phyloP scores from a whole-genome alignment of 2,888 invertebrate genomes.

The Micropterix aruncella region DNA sequence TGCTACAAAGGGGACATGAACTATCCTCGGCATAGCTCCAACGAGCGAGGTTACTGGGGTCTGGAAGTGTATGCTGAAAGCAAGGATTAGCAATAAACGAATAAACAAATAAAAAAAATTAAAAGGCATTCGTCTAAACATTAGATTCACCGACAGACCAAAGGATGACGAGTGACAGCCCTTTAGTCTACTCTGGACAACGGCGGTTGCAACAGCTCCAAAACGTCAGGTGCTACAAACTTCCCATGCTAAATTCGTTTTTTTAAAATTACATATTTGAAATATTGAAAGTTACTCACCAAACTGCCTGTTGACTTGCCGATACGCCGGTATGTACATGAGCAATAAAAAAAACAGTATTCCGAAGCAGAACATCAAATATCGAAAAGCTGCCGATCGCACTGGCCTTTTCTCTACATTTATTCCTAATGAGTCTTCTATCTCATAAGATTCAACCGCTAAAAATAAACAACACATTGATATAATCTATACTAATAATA shows the following conservation, averaged over 20 bases:
- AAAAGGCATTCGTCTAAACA: too few relatives aligned
- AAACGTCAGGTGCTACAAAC: background rate
- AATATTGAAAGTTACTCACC: background rate
- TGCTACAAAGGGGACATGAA: too few relatives aligned
- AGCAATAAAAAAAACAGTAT: background rate
- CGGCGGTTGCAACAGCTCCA: too few relatives aligned
- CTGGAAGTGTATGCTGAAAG: too few relatives aligned
- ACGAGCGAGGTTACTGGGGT: too few relatives aligned
- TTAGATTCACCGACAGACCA: too few relatives aligned
- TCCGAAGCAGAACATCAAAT: background rate
- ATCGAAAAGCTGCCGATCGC: background rate
- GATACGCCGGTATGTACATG: background rate
- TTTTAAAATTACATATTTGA: background rate
- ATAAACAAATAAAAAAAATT: too few relatives aligned
- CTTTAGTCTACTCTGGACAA: too few relatives aligned
- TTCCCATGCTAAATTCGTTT: background rate
- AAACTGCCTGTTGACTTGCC: background rate
- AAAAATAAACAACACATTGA: background rate
- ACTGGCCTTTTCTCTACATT: background rate
- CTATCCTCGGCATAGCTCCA: too few relatives aligned
- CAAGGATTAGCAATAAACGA: too few relatives aligned
- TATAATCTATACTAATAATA: too few relatives aligned
- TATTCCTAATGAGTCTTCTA: background rate
- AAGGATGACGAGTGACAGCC: too few relatives aligned
- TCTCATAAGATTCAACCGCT: background rate